Conservation (phyloP, 1,140 invertebrate genomes). For the Hyposmocoma kahamanoa region DNA sequence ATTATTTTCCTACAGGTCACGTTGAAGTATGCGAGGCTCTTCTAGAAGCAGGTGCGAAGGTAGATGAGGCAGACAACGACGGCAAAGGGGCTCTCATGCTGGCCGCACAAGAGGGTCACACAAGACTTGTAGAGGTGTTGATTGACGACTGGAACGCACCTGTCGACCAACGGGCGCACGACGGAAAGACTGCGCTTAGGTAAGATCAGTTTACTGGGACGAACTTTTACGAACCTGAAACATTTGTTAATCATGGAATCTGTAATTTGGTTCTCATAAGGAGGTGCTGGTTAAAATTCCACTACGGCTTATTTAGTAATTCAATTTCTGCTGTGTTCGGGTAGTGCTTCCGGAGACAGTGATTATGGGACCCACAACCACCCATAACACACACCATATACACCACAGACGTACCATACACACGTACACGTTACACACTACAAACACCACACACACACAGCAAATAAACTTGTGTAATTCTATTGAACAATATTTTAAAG, state of each 20-base stretch:
- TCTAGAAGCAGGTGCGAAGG: constrained; percentile 92
- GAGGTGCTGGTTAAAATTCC: too few relatives aligned
- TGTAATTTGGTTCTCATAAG: too few relatives aligned
- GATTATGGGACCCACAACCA: too few relatives aligned
- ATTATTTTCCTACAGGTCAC: constrained; percentile 74
- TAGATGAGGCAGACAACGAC: constrained; percentile 95
- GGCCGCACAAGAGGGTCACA: constrained; percentile 92
- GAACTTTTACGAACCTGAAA: too few relatives aligned
- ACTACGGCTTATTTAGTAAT: too few relatives aligned
- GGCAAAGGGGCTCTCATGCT: constrained; percentile 93
- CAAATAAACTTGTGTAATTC: neutral
- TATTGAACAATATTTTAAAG: too few relatives aligned
- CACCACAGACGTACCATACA: neutral
- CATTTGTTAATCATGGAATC: too few relatives aligned
- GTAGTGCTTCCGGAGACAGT: too few relatives aligned
- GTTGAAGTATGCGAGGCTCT: constrained; percentile 89
- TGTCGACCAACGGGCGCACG: constrained; percentile 92
- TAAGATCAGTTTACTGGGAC: too few relatives aligned
- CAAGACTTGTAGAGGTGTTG: constrained; percentile 79
- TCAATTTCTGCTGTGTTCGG: too few relatives aligned
- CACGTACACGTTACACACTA: neutral
- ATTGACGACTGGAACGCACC: constrained; percentile 84
- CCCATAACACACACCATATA: too few relatives aligned
- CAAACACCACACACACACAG: neutral
- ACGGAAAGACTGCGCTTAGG: constrained; percentile 95